These are phyloP conservation scores for Ovis canadensis DNA, from an alignment of 2,113 vertebrate genomes.

Conservation along the genomic window DNA sequence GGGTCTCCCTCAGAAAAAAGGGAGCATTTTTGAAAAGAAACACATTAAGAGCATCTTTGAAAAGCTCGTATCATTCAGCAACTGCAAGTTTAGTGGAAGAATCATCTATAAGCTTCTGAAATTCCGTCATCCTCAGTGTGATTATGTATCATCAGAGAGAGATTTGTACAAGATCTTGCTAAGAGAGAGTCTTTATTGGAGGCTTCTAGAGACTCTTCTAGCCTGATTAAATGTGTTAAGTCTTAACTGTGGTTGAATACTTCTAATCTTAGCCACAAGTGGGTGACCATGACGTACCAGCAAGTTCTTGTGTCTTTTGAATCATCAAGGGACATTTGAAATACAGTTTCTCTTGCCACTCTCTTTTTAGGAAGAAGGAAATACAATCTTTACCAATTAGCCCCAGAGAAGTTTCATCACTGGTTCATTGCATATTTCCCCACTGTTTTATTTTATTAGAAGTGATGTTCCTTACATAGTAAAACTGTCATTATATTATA, in stretches of 20 bases:
- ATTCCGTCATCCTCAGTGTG: not conserved
- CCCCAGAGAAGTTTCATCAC: not conserved
- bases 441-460: slow-evolving; percentile 18
- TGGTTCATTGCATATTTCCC: not conserved
- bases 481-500: slow-evolving; percentile 3
- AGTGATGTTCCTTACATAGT: not conserved
- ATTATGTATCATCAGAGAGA: not conserved
- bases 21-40: not conserved
- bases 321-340: slow-evolving; percentile 18
- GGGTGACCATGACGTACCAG: not conserved
- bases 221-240: slow-evolving; percentile 27
- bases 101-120: not conserved
- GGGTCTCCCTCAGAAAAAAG: not conserved
- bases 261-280: not conserved
- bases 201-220: not conserved
- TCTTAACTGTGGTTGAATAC: slow-evolving; percentile 22
- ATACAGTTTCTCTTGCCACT: slow-evolving; percentile 7
- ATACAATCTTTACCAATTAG: not conserved
- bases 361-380: not conserved
- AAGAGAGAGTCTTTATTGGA: not conserved
- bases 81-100: not conserved
- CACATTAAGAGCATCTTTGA: not conserved
- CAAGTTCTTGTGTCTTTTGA: slow-evolving; percentile 7
- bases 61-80: not conserved
- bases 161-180: not conserved